These are phyloP conservation scores for Aplodontia rufa DNA, from an alignment of 2,113 vertebrate genomes.

Conservation along the genomic window DNA sequence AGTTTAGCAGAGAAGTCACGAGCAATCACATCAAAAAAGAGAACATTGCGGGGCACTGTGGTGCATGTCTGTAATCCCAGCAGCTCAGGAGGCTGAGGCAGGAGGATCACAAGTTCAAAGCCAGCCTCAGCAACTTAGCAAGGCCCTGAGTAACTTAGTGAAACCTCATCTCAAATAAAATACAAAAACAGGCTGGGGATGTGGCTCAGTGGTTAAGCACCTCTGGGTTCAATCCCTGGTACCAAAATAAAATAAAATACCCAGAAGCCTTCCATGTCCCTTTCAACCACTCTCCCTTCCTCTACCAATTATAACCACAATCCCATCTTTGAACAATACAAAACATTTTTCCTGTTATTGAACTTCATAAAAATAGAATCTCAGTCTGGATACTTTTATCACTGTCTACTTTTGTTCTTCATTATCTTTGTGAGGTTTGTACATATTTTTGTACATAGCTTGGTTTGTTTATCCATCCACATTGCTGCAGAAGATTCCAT, in stretches of 20 bases:
- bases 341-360: not conserved
- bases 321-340: not conserved
- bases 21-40: not conserved
- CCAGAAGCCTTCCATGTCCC: not conserved
- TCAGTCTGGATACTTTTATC: not conserved
- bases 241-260: too few relatives aligned
- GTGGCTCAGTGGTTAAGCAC: too few relatives aligned
- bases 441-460: not conserved
- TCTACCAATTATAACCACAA: not conserved
- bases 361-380: not conserved
- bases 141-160: too few relatives aligned
- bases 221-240: too few relatives aligned
- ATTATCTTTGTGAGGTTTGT: not conserved
- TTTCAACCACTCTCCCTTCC: not conserved
- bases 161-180: too few relatives aligned
- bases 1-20: not conserved
- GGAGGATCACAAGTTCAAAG: too few relatives aligned
- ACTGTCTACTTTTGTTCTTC: not conserved
- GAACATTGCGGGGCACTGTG: too few relatives aligned
- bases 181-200: too few relatives aligned
- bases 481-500: rapidly evolving
- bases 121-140: too few relatives aligned
- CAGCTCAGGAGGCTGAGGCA: too few relatives aligned
- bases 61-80: too few relatives aligned
- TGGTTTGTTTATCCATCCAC: not conserved